A percentile compares a stretch with the other conserved stretches of the same genome.
phyloP scores from a whole-genome alignment of 2,113 vertebrate species.

The Colinus virginianus region DNA sequence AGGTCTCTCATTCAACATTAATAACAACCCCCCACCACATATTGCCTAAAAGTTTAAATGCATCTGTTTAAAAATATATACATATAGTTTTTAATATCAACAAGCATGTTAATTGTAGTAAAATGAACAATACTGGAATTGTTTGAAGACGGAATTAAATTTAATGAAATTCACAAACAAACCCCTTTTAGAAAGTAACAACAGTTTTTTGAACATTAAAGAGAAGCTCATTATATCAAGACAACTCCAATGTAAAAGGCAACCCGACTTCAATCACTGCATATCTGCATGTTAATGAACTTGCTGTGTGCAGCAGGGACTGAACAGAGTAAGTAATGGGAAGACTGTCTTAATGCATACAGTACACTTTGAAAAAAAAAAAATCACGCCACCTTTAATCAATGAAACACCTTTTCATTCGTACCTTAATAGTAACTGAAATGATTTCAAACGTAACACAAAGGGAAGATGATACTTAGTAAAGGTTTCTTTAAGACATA shows the following conservation, averaged over 20 bases:
- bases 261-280: slow-evolving; percentile 83
- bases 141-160: slow-evolving; percentile 84
- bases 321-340: slow-evolving; percentile 67
- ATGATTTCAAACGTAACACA: slow-evolving; percentile 80
- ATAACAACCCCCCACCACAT: slow-evolving; percentile 54
- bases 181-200: slow-evolving; percentile 85
- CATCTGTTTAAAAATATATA: slow-evolving; percentile 42
- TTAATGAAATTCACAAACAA: slow-evolving; percentile 88
- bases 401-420: slow-evolving; percentile 81
- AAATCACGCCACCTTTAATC: slow-evolving; percentile 77
- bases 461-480: slow-evolving; percentile 81
- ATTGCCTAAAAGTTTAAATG: slow-evolving; percentile 71
- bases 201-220: slow-evolving; percentile 87
- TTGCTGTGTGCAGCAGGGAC: slow-evolving; percentile 76
- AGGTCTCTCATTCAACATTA: slow-evolving; percentile 71
- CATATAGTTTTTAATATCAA: slow-evolving; percentile 72
- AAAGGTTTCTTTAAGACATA: slow-evolving; percentile 81
- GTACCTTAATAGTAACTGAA: slow-evolving; percentile 80
- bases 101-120: slow-evolving; percentile 82
- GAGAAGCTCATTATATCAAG: slow-evolving; percentile 85
- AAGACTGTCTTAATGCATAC: slow-evolving; percentile 74
- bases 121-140: slow-evolving; percentile 83
- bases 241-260: slow-evolving; percentile 83
- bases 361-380: slow-evolving; percentile 48
- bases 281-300: slow-evolving; percentile 88